Percentiles rank a stretch among this genome's conserved stretches.
Conservation (phyloP, 1,140 invertebrate species). For the Ganaspis sp. region DNA sequence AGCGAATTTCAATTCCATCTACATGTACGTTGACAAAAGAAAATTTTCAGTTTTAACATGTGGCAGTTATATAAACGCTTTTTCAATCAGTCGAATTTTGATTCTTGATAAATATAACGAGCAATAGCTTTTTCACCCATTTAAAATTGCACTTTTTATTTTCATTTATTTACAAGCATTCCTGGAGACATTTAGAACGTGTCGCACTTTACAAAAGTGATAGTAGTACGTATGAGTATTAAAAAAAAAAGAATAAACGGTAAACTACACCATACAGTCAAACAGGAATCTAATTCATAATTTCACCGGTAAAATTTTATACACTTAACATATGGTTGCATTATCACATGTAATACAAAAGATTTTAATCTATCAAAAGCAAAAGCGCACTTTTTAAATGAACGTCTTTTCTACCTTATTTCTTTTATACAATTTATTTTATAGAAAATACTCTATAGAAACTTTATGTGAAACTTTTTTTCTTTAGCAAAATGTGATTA, state of each 20-base stretch:
- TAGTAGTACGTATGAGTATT: conserved; percentile 8
- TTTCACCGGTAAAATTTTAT: neutral
- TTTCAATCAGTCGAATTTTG: conserved; percentile 13
- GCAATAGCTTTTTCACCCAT: neutral
- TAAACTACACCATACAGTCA: neutral
- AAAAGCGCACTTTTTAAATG: neutral
- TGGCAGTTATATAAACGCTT: conserved; percentile 13
- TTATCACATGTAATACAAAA: neutral
- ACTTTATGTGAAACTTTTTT: neutral
- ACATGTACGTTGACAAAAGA: neutral
- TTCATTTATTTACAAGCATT: conserved; percentile 24
- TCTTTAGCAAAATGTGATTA: neutral
- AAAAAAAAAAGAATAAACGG: neutral
- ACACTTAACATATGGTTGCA: neutral
- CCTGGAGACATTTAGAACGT: conserved; percentile 16
- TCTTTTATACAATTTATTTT: neutral
- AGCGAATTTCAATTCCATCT: neutral
- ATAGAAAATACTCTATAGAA: neutral
- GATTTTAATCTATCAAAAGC: neutral
- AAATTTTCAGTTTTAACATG: neutral
- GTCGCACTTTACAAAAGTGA: conserved; percentile 13
- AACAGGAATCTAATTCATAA: neutral
- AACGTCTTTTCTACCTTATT: neutral
- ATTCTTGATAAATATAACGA: conserved; percentile 13
- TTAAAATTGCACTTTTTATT: conserved; percentile 20